Percentiles rank a stretch among this genome's conserved stretches.
These are phyloP conservation scores for Natrix natrix DNA, from an alignment of 2,797 vertebrate species.

Conservation along the genomic window DNA sequence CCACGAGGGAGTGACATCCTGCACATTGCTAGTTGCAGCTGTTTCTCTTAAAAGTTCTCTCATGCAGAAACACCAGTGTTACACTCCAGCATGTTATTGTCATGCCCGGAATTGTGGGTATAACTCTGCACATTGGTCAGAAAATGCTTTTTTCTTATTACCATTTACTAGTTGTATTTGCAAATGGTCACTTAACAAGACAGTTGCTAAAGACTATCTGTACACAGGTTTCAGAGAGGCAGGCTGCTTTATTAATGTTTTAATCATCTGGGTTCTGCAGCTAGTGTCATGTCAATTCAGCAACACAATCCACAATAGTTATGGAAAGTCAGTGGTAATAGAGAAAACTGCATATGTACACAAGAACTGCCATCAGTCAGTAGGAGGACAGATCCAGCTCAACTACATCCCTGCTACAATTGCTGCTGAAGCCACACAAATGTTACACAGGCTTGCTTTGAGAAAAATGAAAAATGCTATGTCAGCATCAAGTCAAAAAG, in stretches of 20 bases:
- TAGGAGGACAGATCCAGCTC: not conserved
- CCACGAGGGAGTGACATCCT: not conserved
- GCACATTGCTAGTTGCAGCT: not conserved
- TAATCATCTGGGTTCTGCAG: not conserved
- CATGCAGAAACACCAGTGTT: not conserved
- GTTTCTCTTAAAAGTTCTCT: not conserved
- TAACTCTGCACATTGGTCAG: not conserved
- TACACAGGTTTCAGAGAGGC: not conserved
- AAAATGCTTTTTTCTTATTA: not conserved
- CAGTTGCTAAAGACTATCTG: not conserved
- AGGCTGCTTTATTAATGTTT: not conserved
- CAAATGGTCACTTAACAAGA: not conserved
- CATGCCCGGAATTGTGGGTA: not conserved
- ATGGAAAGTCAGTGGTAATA: not conserved
- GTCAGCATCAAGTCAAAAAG: not conserved
- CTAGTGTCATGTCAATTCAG: not conserved
- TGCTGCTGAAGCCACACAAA: not conserved
- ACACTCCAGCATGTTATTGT: not conserved
- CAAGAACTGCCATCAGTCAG: not conserved
- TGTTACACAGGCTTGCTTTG: not conserved
- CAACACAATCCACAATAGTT: not conserved
- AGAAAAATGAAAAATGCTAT: not conserved
- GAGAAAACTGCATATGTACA: not conserved
- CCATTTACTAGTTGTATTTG: not conserved
- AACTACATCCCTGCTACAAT: not conserved